Conservation (phyloP, 2,113 vertebrate species). For the Cisticola juncidis region DNA sequence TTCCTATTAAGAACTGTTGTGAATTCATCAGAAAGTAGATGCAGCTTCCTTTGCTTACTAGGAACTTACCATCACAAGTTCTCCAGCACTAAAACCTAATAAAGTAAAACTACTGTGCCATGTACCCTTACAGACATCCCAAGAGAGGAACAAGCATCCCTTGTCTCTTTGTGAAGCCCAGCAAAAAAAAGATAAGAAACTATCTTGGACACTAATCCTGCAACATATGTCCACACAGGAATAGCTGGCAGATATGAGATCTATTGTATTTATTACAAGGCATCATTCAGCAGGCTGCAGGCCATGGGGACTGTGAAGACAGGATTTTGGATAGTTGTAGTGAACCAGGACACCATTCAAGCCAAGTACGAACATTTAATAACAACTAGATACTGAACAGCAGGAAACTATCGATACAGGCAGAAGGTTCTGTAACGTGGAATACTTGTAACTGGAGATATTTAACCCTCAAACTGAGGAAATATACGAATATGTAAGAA, state of each 20-base stretch:
- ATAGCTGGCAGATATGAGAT: background rate
- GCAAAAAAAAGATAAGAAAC: background rate
- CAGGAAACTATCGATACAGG: fast-evolving
- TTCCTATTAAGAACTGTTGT: background rate
- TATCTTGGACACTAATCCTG: background rate
- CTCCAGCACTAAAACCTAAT: background rate
- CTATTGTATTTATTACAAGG: background rate
- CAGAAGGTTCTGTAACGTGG: background rate
- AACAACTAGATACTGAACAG: background rate
- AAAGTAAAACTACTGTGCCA: fast-evolving
- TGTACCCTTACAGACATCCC: fast-evolving
- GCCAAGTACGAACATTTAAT: fast-evolving
- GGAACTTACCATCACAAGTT: background rate
- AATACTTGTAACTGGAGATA: background rate
- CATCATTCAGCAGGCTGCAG: background rate
- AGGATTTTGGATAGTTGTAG: background rate
- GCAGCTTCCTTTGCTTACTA: background rate
- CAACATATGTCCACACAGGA: fast-evolving
- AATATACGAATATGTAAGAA: fast-evolving
- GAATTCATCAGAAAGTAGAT: background rate
- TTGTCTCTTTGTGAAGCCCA: background rate
- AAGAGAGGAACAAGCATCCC: fast-evolving
- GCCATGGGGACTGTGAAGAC: fast-evolving
- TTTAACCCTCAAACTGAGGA: background rate
- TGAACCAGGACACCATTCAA: background rate